A percentile compares a stretch with the other conserved stretches of the same genome.
These are phyloP conservation scores for Drosophila pseudotakahashii DNA, from an alignment of 2,888 invertebrate species.

Conservation along the genomic window DNA sequence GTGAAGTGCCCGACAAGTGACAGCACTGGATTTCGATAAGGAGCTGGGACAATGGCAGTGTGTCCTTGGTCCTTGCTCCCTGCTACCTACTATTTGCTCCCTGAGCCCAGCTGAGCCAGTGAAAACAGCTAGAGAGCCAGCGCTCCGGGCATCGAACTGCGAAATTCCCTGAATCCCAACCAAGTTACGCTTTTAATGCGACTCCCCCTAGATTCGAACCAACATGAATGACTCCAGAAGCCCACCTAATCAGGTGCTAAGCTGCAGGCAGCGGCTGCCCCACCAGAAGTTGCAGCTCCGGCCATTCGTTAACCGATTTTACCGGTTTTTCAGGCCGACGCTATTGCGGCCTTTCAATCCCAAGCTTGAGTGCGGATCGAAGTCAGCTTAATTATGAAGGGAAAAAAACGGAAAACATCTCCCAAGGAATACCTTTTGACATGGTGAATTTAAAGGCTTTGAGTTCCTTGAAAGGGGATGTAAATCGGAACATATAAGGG, in stretches of 20 bases:
- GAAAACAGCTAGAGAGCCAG: not conserved
- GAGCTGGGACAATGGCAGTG: conserved; percentile 41
- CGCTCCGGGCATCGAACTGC: conserved; percentile 17
- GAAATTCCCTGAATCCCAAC: conserved; percentile 13
- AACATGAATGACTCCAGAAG: conserved; percentile 3
- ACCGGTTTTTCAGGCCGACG: conserved; percentile 1
- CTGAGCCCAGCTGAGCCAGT: conserved; percentile 16
- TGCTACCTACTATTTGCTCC: no score
- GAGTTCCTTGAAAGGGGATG: no score
- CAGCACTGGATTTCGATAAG: conserved; percentile 74
- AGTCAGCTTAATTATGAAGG: not conserved
- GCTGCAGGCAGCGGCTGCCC: conserved; percentile 11
- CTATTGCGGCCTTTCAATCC: not conserved
- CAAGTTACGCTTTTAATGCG: conserved; percentile 8
- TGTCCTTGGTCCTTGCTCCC: conserved; percentile 14
- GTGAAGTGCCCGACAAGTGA: conserved; percentile 72
- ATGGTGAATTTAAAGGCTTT: not conserved
- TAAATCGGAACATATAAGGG: no score
- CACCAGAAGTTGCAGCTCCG: conserved; percentile 2
- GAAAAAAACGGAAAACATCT: not conserved
- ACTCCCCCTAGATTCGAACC: not conserved
- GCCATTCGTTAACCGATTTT: conserved; percentile 17
- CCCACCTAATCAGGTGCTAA: conserved; percentile 32
- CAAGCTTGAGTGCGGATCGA: not conserved
- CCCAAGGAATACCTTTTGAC: no score